Conservation (phyloP, 2,113 vertebrate genomes). For the Clarias macrocephalus region DNA sequence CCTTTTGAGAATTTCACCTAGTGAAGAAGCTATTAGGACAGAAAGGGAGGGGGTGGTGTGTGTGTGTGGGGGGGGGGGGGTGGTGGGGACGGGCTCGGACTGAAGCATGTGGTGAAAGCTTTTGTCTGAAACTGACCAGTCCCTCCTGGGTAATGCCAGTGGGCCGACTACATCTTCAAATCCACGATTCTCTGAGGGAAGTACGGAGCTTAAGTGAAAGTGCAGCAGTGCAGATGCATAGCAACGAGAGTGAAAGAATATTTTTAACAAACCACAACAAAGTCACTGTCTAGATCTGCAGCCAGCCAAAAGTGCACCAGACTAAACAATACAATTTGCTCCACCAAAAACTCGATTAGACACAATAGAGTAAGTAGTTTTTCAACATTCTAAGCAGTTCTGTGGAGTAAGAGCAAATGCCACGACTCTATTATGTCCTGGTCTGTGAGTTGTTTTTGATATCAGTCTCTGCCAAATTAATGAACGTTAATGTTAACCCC, state of each 20-base stretch:
- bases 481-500: not conserved
- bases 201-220: constrained; percentile 27
- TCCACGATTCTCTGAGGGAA: not conserved
- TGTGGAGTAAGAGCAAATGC: not conserved
- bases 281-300: not conserved
- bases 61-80: not conserved
- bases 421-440: not conserved
- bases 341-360: constrained; percentile 12
- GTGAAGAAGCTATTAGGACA: constrained; percentile 30
- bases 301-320: constrained; percentile 7
- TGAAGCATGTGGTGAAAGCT: constrained; percentile 47
- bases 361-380: not conserved
- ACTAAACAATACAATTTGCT: constrained; percentile 31
- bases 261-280: constrained; percentile 20
- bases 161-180: constrained; percentile 11
- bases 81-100: not conserved
- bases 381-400: constrained; percentile 1
- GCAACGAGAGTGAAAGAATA: constrained; percentile 19
- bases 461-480: not conserved
- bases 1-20: constrained; percentile 52
- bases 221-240: constrained; percentile 30
- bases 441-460: not conserved
- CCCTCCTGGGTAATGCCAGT: constrained; percentile 18
- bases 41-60: not conserved
- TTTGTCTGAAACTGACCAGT: constrained; percentile 51